Evolutionary conservation across 2,888 invertebrate species (phyloP), one percentile per base, ranked within the genome.

Genomic region (Thereva nobilitata): DNA sequence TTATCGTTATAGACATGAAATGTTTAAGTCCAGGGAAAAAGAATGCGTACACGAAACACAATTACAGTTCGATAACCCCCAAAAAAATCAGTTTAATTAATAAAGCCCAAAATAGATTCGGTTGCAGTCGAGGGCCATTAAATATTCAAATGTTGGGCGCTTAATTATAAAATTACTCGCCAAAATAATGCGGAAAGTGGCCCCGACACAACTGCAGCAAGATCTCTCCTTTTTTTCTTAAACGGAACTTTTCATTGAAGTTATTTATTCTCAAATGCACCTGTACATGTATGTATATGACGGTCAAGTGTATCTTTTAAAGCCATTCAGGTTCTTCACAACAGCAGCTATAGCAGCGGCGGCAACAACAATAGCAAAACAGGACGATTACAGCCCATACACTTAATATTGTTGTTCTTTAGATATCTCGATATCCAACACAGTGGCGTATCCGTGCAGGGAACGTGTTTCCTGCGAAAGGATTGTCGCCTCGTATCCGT

Each of bases 401-500:
- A 61, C 61, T 61, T 61, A 55, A 55, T 55, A 61, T 61, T 61
- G 50, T 61, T 61, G 61, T 47, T 50, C 61, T 61, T 50, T 40
- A 50, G 61, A 41, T 61, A 61, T 61, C 50, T 61, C 50, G 61
- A 61, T 61, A 61, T 50, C 50, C 53, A 10, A 35, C 38, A n/a
- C 23, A 23, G 55, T 55, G 23, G 23, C 23, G 23, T 23, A 23
- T 23, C 23, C 23, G 23, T 23, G 23, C 23, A 23, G 23, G 23
- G 23, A 23, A 23, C 61, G 40, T 61, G 40, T 53, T 50, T 44
- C 42, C 42, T 53, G 64, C 55, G 45, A 53, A 54, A 64, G 54
- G 45, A 64, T 64, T 54, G 64, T 64, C 64, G 64, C 64, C 64
- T 64, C 45, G 47, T 64, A 64, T 64, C 54, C 64, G 64, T 55